Evolutionary conservation across 2,888 invertebrate species (phyloP).

Genomic region (Panzeria rudis): DNA sequence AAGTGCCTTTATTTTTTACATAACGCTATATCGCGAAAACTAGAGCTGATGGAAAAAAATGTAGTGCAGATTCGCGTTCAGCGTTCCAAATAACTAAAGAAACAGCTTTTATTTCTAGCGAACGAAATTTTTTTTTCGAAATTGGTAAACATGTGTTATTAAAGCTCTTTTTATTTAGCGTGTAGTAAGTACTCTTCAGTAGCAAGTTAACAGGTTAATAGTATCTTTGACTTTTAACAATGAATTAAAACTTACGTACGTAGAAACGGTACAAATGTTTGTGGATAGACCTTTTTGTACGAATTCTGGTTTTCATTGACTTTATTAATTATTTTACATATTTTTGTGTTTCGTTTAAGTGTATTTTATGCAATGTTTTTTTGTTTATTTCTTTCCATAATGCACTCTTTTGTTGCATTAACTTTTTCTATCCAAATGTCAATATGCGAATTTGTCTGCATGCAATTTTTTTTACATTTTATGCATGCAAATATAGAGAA

Average conservation of each 20-base stretch:
- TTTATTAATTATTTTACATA: conserved; percentile 60
- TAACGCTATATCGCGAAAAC: too few species aligned
- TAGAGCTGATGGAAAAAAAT: too few species aligned
- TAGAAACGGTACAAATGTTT: conserved; percentile 10
- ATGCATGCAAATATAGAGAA: conserved; percentile 48
- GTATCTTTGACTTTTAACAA: conserved; percentile 32
- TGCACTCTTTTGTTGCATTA: conserved; percentile 18
- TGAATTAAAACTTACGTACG: not conserved
- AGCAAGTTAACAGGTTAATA: not conserved
- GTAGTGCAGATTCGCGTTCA: too few species aligned
- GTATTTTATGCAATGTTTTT: conserved; percentile 23
- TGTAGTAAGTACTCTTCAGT: not conserved
- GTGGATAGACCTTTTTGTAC: not conserved
- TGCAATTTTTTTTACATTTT: conserved; percentile 5
- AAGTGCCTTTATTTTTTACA: too few species aligned
- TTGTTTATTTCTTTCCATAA: conserved; percentile 27
- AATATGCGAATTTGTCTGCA: conserved; percentile 44
- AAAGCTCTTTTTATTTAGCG: not conserved
- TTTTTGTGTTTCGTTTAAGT: conserved; percentile 19
- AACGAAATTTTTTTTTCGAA: too few species aligned
- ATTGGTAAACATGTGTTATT: too few species aligned
- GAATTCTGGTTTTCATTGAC: conserved; percentile 37
- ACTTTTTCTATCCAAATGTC: conserved; percentile 54
- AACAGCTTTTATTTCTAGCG: too few species aligned
- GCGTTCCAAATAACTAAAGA: too few species aligned